Evolutionary conservation across 2,888 invertebrate genomes (phyloP).

Genomic region (Spodoptera exigua): DNA sequence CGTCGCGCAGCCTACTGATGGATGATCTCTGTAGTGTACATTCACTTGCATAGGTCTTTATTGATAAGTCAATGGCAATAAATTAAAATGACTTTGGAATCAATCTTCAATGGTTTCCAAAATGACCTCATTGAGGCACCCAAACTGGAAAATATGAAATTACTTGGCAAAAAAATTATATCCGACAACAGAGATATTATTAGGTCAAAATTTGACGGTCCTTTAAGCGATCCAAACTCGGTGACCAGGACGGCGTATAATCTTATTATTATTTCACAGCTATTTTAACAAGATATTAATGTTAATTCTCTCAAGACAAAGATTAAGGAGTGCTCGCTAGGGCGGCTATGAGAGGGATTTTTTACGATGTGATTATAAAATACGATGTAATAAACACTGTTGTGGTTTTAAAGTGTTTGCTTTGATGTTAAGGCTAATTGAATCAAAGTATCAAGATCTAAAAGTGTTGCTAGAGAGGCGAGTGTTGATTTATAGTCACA

Average conservation of each 20-base stretch:
- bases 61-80: no score
- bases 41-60: no score
- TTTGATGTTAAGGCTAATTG: conserved; percentile 49
- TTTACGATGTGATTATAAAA: conserved; percentile 55
- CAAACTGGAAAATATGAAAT: not conserved
- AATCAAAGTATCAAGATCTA: conserved; percentile 37
- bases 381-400: conserved; percentile 39
- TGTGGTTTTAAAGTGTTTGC: conserved; percentile 41
- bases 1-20: no score
- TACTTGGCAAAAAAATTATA: not conserved
- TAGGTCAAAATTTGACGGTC: conserved; percentile 3
- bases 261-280: conserved; percentile 45
- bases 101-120: no score
- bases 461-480: conserved; percentile 4
- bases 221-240: conserved; percentile 19
- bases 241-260: conserved; percentile 32
- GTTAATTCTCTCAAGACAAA: conserved; percentile 48
- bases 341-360: conserved; percentile 21
- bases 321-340: conserved; percentile 31
- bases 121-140: no score
- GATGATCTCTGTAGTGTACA: no score
- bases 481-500: not conserved
- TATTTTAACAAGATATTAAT: conserved; percentile 50
- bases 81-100: no score
- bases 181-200: not conserved